Percentiles rank a stretch among this genome's conserved stretches.
Evolutionary conservation across 2,888 invertebrate species (phyloP).

Genomic region (Malthinus seriepunctatus): DNA sequence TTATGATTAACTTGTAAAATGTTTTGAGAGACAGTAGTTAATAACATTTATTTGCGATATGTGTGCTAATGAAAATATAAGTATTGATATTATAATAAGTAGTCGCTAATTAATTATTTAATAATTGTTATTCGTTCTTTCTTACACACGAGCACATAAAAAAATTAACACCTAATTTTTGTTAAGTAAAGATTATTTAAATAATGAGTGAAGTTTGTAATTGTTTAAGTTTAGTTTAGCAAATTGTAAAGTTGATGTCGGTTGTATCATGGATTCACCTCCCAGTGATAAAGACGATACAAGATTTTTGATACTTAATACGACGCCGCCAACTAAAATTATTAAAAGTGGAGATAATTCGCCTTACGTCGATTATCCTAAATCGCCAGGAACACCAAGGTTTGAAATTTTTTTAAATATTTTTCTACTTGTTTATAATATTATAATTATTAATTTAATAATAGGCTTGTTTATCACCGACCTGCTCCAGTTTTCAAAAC

Average conservation of each 20-base stretch:
- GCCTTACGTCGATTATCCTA: conserved; percentile 19
- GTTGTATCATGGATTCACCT: conserved; percentile 21
- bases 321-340: conserved; percentile 7
- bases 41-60: not conserved
- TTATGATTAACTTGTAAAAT: not conserved
- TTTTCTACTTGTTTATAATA: not conserved
- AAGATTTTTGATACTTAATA: conserved; percentile 17
- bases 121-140: conserved; percentile 3
- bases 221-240: conserved; percentile 11
- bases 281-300: conserved; percentile 23
- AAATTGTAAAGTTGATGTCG: not conserved
- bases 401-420: conserved; percentile 9
- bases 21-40: not conserved
- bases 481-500: not conserved
- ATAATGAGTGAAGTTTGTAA: not conserved
- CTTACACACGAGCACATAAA: not conserved
- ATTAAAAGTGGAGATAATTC: conserved; percentile 19
- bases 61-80: conserved; percentile 1
- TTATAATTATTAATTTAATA: not conserved
- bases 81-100: not conserved
- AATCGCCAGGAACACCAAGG: conserved; percentile 20
- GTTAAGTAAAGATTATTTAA: conserved; percentile 2
- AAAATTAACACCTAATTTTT: conserved; percentile 14
- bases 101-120: not conserved
- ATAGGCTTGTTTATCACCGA: not conserved